A percentile compares a stretch with the other conserved stretches of the same genome.
Evolutionary conservation across 37 sponge, comb jelly and placozoan species (phyloP).

Genomic region (Beroe forskalii): DNA sequence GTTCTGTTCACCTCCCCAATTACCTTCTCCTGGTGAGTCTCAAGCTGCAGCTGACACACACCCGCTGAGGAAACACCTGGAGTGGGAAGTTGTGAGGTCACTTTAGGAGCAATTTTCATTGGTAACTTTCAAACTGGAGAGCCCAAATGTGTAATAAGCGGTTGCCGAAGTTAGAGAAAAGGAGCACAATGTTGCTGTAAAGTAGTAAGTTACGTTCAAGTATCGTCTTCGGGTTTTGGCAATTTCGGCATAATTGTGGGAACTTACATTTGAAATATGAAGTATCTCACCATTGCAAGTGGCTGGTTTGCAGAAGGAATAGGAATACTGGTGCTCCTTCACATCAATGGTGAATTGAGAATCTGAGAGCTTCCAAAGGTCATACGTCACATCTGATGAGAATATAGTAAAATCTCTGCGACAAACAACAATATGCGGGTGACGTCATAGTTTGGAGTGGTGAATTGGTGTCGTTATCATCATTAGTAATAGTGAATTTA

Average conservation of each 20-base stretch:
- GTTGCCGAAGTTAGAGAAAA: too few species aligned
- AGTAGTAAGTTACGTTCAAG: too few species aligned
- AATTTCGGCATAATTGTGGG: neutral
- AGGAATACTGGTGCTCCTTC: neutral
- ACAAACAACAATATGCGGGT: too few species aligned
- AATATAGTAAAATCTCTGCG: too few species aligned
- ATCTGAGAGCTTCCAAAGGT: constrained; percentile 19
- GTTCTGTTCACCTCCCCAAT: constrained; percentile 39
- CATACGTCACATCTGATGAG: constrained; percentile 14
- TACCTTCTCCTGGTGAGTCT: neutral
- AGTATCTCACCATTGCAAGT: constrained; percentile 19
- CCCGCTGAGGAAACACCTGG: neutral
- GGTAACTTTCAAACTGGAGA: too few species aligned
- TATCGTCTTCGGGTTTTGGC: neutral
- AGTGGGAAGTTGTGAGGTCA: neutral
- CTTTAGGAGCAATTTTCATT: too few species aligned
- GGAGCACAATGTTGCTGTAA: too few species aligned
- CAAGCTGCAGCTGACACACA: neutral
- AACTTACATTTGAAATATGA: too few species aligned
- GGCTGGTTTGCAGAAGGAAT: neutral
- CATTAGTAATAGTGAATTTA: too few species aligned
- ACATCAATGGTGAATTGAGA: neutral
- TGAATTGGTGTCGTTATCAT: too few species aligned
- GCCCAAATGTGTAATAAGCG: too few species aligned
- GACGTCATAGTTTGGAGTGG: too few species aligned